These are phyloP conservation scores for Stegostoma tigrinum DNA, from an alignment of 2,113 vertebrate species.

Conservation along the genomic window DNA sequence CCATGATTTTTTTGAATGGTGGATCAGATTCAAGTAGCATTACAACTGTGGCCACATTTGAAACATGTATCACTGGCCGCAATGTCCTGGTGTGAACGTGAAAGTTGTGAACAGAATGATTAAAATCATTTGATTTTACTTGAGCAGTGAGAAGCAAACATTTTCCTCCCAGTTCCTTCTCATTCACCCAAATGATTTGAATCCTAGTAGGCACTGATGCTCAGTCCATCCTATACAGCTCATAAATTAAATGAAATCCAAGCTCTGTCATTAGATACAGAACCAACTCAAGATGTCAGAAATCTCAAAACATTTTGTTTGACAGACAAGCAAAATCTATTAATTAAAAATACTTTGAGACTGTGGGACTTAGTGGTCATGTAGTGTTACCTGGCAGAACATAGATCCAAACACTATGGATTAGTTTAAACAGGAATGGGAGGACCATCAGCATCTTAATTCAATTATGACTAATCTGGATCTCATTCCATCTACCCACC, in stretches of 20 bases:
- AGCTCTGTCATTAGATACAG: not conserved
- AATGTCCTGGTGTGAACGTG: too few species aligned
- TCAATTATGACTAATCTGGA: not conserved
- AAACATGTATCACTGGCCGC: too few species aligned
- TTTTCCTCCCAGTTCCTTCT: not conserved
- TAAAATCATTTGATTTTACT: not conserved
- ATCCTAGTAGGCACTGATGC: not conserved
- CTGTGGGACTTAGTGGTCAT: not conserved
- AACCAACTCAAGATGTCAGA: not conserved
- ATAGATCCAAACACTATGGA: not conserved
- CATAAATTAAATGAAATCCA: not conserved
- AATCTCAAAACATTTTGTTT: not conserved
- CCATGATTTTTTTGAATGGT: too few species aligned
- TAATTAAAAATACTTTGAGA: not conserved
- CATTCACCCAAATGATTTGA: not conserved
- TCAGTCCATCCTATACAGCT: not conserved
- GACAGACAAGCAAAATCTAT: not conserved
- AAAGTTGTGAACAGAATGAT: not conserved
- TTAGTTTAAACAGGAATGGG: not conserved
- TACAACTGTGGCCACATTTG: too few species aligned
- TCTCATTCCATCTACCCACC: not conserved
- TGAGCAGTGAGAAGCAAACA: not conserved
- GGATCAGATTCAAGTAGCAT: too few species aligned
- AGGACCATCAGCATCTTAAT: not conserved
- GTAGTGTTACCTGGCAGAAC: not conserved